Percentiles rank a stretch among this genome's conserved stretches.
Conservation (phyloP, 2,888 invertebrate species). For the Arrhopalites spinosus region DNA sequence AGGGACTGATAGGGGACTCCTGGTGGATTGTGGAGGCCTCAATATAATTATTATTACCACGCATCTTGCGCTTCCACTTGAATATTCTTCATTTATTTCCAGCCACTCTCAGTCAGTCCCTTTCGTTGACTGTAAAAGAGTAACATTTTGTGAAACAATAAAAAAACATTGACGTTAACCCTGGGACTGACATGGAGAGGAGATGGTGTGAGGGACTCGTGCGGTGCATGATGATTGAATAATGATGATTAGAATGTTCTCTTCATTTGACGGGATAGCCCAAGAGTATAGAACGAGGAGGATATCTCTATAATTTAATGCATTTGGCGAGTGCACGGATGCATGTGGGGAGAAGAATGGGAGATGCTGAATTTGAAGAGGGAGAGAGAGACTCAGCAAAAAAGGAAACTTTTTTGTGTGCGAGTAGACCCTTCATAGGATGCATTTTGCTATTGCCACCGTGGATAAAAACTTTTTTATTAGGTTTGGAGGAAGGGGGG, state of each 20-base stretch:
- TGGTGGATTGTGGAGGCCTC: no score
- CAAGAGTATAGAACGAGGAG: no score
- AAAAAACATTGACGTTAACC: no score
- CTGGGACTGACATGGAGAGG: background rate
- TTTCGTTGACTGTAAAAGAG: no score
- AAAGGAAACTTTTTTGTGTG: slow-evolving; percentile 22
- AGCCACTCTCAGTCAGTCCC: no score
- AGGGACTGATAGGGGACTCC: no score
- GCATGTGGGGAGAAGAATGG: no score
- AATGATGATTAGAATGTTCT: slow-evolving; percentile 7
- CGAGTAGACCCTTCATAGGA: slow-evolving; percentile 19
- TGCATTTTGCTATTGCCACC: slow-evolving; percentile 19
- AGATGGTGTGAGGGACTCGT: slow-evolving; percentile 34
- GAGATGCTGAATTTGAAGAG: background rate
- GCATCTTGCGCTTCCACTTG: no score
- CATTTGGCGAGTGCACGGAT: background rate
- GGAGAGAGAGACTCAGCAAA: slow-evolving; percentile 13
- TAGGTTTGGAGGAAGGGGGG: slow-evolving; percentile 10
- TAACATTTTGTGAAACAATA: no score
- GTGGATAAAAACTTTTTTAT: slow-evolving; percentile 28
- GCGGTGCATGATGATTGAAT: slow-evolving; percentile 5
- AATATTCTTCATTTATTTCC: no score
- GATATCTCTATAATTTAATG: no score
- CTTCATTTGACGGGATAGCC: slow-evolving; percentile 5
- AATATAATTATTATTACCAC: no score